Base-by-base conservation (phyloP, 2,113 vertebrate genomes). In the Amazona vittata region DNA sequence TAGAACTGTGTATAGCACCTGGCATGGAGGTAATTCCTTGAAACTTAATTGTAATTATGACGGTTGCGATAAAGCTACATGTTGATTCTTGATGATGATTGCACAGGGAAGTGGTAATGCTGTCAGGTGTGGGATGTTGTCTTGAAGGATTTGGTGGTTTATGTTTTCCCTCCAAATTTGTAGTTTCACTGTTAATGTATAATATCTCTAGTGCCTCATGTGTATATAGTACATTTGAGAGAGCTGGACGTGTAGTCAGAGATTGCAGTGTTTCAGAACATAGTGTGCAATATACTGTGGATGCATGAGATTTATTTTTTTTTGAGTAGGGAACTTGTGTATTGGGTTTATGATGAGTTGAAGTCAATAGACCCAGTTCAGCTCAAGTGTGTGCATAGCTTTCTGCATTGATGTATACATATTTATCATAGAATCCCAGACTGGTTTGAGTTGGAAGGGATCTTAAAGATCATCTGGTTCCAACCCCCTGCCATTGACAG, bases 51-150 rank as follows among this genome's bases (percentile, higher is more conserved):
- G 83, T 43, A 89, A 91, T 91, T 79, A 47, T 16, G 75, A 39
- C 37, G 65, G 83, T 55, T 89, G 24, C 12, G 60, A n/a, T 70
- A 53, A 86, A 70, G 57, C 69, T 70, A 2, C 22, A 1, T 78
- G 95, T 57, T 86, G 53, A 31, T 78, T 93, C 49, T 50, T 52
- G 52, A 39, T 60, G 24, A 35, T 44, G 46, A 53, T 46, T 83
- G 53, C 22, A n/a, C 20, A 11, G 69, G 55, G 60, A 64, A 46
- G 37, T 77, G 81, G 81, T 60, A 79, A 84, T 71, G 71, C 79
- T 75, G 71, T 93, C 90, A 93, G 89, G 41, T 89, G 91, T 74
- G 89, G 60, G 65, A 76, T 63, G 62, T 41, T 63, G 62, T 41
- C 81, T 94, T 41, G 25, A 37, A 68, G 68, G 19, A 69, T 57